These are phyloP conservation scores for Lerema accius DNA, from an alignment of 1,140 invertebrate genomes.

Conservation along the genomic window DNA sequence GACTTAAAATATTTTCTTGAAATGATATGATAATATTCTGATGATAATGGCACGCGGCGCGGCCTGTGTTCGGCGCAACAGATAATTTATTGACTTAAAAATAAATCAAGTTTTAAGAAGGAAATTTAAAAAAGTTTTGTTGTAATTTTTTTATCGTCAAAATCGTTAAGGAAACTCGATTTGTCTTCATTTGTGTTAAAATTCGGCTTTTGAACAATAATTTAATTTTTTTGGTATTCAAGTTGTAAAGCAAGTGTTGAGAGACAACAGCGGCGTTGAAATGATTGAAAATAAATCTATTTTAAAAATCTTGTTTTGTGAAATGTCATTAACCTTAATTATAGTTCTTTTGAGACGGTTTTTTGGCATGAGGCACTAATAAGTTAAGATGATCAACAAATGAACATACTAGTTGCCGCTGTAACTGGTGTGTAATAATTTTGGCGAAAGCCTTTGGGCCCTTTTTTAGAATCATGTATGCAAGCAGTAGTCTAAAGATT, in stretches of 20 bases:
- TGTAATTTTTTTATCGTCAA: slow-evolving; percentile 19
- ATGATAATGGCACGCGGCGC: slow-evolving; percentile 18
- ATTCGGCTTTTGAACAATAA: not conserved
- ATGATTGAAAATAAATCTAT: not conserved
- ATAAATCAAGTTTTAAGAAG: slow-evolving; percentile 21
- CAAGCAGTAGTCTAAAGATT: too few relatives aligned
- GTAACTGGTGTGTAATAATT: too few relatives aligned
- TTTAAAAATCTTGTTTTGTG: not conserved
- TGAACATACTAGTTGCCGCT: too few relatives aligned
- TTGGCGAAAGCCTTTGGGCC: too few relatives aligned
- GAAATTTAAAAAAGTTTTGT: slow-evolving; percentile 15
- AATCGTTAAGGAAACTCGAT: slow-evolving; percentile 1
- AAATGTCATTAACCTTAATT: too few relatives aligned
- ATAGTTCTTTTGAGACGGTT: too few relatives aligned
- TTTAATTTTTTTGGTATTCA: not conserved
- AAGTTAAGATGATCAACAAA: too few relatives aligned
- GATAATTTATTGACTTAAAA: slow-evolving; percentile 20
- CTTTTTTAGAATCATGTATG: too few relatives aligned
- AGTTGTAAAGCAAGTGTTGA: not conserved
- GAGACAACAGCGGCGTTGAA: not conserved
- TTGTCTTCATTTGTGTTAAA: slow-evolving; percentile 13
- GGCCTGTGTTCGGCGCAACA: slow-evolving; percentile 15
- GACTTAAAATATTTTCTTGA: slow-evolving; percentile 16
- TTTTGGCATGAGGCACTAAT: too few relatives aligned
- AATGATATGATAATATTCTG: slow-evolving; percentile 25